Evolutionary conservation across 1,140 invertebrate species (phyloP), one percentile per base, ranked within the genome.

Genomic region (Panonychus citri): DNA sequence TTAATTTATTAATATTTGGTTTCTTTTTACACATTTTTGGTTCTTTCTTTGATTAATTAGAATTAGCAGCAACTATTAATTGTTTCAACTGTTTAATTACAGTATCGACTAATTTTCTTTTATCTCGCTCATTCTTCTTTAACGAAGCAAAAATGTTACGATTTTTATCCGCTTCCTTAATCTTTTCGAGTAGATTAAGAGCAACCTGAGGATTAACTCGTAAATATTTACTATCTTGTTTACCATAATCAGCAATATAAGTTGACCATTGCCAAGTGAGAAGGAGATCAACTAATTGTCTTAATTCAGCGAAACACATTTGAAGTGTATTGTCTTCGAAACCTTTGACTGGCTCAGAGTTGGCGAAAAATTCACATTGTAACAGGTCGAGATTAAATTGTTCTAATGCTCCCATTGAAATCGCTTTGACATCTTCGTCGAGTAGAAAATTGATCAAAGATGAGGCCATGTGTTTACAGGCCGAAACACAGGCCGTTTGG

Each of bases 351-450:
- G 87, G 88, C 63, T 90, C 85, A 1, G 81, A 83, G 30, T 83
- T 83, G 17, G 90, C 87, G 76, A 94, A 94, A 74, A 87, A 81
- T 78, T 98, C 93, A 73, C 93, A 98, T 68, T 98, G 90, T 64
- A 95, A 83, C 3, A 96, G 78, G 74, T 98, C 93, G 59, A 97
- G 75, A 75, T 90, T 93, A 40, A 98, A 80, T 76, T 99, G 93
- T 65, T 95, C 83, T 37, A 98, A 72, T 21, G 90, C 89, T 43
- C 90, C 89, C 65, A 85, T 81, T 0, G 89, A 91, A 58, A 97
- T 81, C 67, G 85, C 81, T 66, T 83, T 85, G 0, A 93, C 80
- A 56, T 87, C 85, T 7, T 93, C 85, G 64, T 84, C 84, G 27
- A 75, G 62, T 50, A 95, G 75, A 10, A 71, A 67, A 15, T 75